A percentile compares a stretch with the other conserved stretches of the same genome.
Conservation (phyloP, 1,140 invertebrate genomes). For the Oscheius sp. region DNA sequence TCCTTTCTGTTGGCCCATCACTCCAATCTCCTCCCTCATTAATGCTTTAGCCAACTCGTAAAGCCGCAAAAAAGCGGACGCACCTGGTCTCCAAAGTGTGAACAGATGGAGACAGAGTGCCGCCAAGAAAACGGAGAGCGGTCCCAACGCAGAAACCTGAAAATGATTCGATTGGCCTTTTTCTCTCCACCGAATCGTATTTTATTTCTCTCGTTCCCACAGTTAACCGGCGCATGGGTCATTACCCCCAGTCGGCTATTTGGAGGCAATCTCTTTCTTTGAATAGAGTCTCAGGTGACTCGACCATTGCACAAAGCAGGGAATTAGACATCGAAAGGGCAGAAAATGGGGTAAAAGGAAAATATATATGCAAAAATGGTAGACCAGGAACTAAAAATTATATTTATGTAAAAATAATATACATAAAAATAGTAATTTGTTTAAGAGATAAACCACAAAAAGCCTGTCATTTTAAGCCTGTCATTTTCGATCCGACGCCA, state of each 20-base stretch:
- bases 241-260: neutral
- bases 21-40: neutral
- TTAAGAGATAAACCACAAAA: no score
- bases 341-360: no score
- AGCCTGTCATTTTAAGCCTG: no score
- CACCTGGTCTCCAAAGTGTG: constrained; percentile 1
- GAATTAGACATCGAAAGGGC: no score
- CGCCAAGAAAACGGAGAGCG: neutral
- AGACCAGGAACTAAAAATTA: no score
- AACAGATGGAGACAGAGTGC: neutral
- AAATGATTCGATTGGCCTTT: neutral
- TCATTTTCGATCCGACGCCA: no score
- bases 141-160: neutral
- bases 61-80: neutral
- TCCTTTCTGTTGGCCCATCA: neutral
- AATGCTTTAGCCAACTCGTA: no score
- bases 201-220: neutral
- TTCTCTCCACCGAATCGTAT: neutral
- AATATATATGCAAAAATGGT: no score
- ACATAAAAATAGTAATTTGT: no score
- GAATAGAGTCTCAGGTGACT: no score
- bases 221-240: neutral
- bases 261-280: neutral
- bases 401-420: no score
- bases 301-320: no score